Evolutionary conservation across 1,140 invertebrate genomes (phyloP), one percentile per base, ranked within the genome.

Genomic region (Drosophila setifemur): DNA sequence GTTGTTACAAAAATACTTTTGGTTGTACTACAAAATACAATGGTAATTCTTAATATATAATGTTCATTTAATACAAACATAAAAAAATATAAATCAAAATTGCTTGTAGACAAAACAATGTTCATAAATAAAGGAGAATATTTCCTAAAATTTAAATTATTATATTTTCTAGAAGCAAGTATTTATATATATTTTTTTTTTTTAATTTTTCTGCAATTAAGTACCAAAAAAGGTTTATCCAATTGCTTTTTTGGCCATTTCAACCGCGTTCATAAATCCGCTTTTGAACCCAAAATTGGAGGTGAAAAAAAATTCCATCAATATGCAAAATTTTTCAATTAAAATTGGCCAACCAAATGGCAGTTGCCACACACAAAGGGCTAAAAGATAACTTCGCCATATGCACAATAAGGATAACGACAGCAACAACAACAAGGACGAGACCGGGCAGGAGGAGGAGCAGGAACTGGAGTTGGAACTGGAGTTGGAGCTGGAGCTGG

Each of bases 271-370:
- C 55, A 85, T 74, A 86, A 64, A 77, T 83, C 73, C 26, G 31
- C 23, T 43, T 61, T 40, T 69, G 29, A 47, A 55, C 37, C 79
- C 12, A 63, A 64, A 48, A 21, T 43, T 58, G 52, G 3, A 7
- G 37, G 55, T 9, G 35, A 45, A 40, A 75, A 76, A 85, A 79
- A 85, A 86, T 86, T 86, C 81, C 75, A 86, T 86, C 81, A 86
- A 86, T 86, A 86, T 86, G 81, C 81, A 86, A 86, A 86, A 86
- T 69, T 86, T 85, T 86, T 86, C 81, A 86, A 86, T 86, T 86
- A 86, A 86, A 86, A 86, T 86, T 86, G 75, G 53, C 57, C 67
- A 75, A 42, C 67, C 76, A 73, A 79, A 79, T 61, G 71, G 76
- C 70, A 66, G 66, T 43, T 53, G 40, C 57, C 33, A 33, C 52